Conservation (phyloP, 2,888 invertebrate genomes). For the Smittia aterrima region DNA sequence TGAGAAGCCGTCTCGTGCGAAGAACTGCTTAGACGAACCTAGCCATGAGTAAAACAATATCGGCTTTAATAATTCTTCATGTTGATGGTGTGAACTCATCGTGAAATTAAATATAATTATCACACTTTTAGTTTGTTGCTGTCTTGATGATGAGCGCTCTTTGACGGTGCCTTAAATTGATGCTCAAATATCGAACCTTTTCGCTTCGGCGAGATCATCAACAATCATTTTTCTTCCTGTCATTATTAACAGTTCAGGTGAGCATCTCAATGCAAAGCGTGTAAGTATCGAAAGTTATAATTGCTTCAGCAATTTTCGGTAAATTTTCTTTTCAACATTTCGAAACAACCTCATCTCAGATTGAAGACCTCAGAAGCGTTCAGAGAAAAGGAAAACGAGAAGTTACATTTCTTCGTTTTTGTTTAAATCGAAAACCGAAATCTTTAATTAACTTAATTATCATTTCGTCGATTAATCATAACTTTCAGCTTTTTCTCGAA, state of each 20-base stretch:
- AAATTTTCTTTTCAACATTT: too few relatives aligned
- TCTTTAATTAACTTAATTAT: slow-evolving; percentile 41
- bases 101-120: slow-evolving; percentile 40
- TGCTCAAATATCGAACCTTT: not conserved
- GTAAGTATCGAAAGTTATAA: too few relatives aligned
- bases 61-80: not conserved
- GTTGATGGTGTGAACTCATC: not conserved
- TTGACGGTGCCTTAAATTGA: not conserved
- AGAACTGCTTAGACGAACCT: not conserved
- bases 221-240: not conserved
- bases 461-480: slow-evolving; percentile 24
- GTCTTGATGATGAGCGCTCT: not conserved
- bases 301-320: too few relatives aligned
- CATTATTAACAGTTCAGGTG: not conserved
- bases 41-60: not conserved
- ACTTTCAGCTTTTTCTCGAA: not conserved
- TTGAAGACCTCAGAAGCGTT: too few relatives aligned
- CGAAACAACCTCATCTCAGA: too few relatives aligned
- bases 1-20: slow-evolving; percentile 9
- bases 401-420: too few relatives aligned
- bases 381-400: too few relatives aligned
- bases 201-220: not conserved
- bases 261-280: too few relatives aligned
- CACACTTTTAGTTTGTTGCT: slow-evolving; percentile 32
- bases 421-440: not conserved